Base-by-base conservation (phyloP, 2,888 invertebrate genomes). In the Odontocolon sp. region DNA sequence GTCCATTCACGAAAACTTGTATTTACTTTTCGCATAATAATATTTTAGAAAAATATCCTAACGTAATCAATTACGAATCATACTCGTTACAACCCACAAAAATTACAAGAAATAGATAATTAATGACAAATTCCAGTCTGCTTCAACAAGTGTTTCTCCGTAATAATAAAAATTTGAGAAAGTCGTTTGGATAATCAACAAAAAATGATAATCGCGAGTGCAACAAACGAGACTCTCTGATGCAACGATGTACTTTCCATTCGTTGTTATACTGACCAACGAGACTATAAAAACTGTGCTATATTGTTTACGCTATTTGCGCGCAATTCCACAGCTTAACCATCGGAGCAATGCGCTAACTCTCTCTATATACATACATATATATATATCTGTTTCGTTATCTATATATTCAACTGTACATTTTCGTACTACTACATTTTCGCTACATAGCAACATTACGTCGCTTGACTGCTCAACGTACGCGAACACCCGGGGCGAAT, bases 211-310 rank as follows among this genome's bases (percentile, higher is more conserved):
- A 61, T 50, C 16, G 21, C 21, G 5, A 64, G 36, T 50, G 28
- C 33, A 57, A 68, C 28, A 66, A 75, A 61, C 45, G 59, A 28
- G 36, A 4, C 26, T 54, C 21, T 31, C 28, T 70, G 66, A 70
- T 45, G 75, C 56, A 70, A 75, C 64, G 28, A 64, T 50, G 52
- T 59, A 76, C 59, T 76, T 76, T 76, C 70, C 40, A 61, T 54
- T 4, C 18, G 36, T 38, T n/a, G 23, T 23, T n/a, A n/a, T 64
- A 21, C 36, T 21, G 16, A 9, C 23, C 33, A 11, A 40, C 23
- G 16, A 42, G 59, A 61, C 21, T 36, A 59, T 11, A n/a, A 45
- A 68, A 31, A 45, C 31, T 16, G 59, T 45, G 52, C 50, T 45
- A 57, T 61, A 57, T 71, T 76, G 59, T 76, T 76, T 71, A 71